phyloP scores from a whole-genome alignment of 2,888 invertebrate species.

The Diaperis boleti region DNA sequence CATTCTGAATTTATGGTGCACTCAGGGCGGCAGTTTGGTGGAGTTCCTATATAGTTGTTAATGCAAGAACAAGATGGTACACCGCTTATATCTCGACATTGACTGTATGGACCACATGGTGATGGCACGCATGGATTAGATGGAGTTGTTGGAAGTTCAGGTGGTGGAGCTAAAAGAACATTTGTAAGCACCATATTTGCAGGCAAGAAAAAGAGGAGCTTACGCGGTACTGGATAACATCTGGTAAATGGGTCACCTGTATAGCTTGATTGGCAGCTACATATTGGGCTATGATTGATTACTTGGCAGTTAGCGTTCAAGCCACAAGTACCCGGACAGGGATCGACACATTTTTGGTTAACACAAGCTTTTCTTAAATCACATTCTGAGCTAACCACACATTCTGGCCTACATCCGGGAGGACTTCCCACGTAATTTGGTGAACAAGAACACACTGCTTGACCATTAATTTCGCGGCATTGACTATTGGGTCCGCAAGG shows the following conservation, averaged over 20 bases:
- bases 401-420: constrained; percentile 73
- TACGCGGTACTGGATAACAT: constrained; percentile 72
- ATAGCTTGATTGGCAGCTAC: constrained; percentile 68
- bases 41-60: constrained; percentile 30
- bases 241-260: constrained; percentile 83
- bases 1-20: constrained; percentile 81
- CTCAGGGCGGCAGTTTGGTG: constrained; percentile 86
- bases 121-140: constrained; percentile 77
- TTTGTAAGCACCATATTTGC: neutral
- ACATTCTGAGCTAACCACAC: constrained; percentile 71
- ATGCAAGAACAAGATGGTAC: constrained; percentile 85
- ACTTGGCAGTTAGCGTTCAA: constrained; percentile 67
- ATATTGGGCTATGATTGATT: constrained; percentile 81
- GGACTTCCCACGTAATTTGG: constrained; percentile 73
- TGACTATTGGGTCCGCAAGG: constrained; percentile 84
- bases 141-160: constrained; percentile 62
- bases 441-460: constrained; percentile 73
- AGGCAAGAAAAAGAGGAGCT: constrained; percentile 49
- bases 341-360: constrained; percentile 65
- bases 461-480: constrained; percentile 75
- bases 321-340: constrained; percentile 70
- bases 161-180: constrained; percentile 49
- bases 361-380: constrained; percentile 65
- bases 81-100: constrained; percentile 81
- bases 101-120: constrained; percentile 85